Base-by-base conservation (phyloP, 2,888 invertebrate genomes). In the Dynastes hyllus region DNA sequence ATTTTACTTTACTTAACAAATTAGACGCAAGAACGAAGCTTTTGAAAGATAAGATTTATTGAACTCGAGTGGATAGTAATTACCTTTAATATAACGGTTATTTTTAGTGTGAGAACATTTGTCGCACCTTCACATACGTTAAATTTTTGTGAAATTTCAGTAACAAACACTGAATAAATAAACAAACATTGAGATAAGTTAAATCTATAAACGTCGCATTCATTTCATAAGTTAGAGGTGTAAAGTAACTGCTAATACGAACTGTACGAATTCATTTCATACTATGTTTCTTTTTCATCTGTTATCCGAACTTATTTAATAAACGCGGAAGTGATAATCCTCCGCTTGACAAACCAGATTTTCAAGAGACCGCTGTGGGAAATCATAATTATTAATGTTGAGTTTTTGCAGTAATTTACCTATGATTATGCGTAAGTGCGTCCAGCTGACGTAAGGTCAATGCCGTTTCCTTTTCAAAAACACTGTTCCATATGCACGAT, bases 341-440 rank as follows among this genome's bases (percentile, higher is more conserved):
- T 29, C 22, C 0, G 22, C 69, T 29, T 69, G 27, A 51, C 50
- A 69, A 69, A 51, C 51, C 69, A 51, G 69, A 50, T 29, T 50
- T 50, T 51, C 51, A 27, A 16, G n/a, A 69, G 29, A 27, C 13
- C 27, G 51, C 2, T 29, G 27, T 51, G 51, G 51, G 69, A 69
- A 69, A 69, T 51, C 51, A 51, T 51, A 51, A 29, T 45, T 50
- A 69, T 51, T 69, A 50, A 29, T 53, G 29, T 50, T 29, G 13
- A 69, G 27, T 45, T 69, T 69, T 50, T 51, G 69, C 37, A 8
- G 51, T n/a, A 29, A 69, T 69, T 69, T 69, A 69, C 69, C 29
- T 69, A 51, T 29, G 29, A 22, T 51, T 51, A 69, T 29, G 63
- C 32, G 32, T 29, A 63, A 63, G 29, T 63, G 11, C 51, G 50